Conservation (phyloP, 2,888 invertebrate genomes). For the Helicoverpa assulta region DNA sequence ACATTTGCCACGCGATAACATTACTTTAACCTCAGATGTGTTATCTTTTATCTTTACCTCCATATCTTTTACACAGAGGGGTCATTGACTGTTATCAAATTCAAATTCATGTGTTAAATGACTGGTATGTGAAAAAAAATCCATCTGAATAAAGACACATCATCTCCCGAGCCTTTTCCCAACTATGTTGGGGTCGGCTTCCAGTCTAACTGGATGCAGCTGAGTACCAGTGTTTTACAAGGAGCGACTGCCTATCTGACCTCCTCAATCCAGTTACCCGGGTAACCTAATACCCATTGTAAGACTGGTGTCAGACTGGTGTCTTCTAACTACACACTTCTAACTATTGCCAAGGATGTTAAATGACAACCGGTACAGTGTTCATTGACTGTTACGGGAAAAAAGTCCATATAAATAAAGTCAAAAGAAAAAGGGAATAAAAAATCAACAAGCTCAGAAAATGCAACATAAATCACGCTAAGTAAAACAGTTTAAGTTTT, state of each 20-base stretch:
- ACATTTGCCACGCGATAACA: constrained; percentile 43
- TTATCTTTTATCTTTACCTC: constrained; percentile 32
- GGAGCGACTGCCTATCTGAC: too few relatives aligned
- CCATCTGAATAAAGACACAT: too few relatives aligned
- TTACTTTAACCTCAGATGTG: not conserved
- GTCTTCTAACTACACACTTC: too few relatives aligned
- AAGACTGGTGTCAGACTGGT: too few relatives aligned
- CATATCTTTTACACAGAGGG: constrained; percentile 8
- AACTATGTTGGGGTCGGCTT: too few relatives aligned
- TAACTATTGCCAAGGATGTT: too few relatives aligned
- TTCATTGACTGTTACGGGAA: not conserved
- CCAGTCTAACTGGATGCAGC: too few relatives aligned
- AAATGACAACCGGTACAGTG: not conserved
- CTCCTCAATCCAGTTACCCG: too few relatives aligned
- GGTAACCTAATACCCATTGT: too few relatives aligned
- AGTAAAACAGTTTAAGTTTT: constrained; percentile 52
- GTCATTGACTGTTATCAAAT: constrained; percentile 9
- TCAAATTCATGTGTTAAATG: too few relatives aligned
- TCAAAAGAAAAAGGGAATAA: not conserved
- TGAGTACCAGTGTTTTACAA: too few relatives aligned
- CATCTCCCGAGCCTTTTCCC: too few relatives aligned
- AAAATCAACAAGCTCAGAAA: not conserved
- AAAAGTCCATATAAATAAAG: not conserved
- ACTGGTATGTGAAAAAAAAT: not conserved
- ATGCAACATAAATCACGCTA: constrained; percentile 36